A percentile compares a stretch with the other conserved stretches of the same genome.
Evolutionary conservation across 2,113 vertebrate genomes (phyloP).

Genomic region (Tragelaphus buxtoni): DNA sequence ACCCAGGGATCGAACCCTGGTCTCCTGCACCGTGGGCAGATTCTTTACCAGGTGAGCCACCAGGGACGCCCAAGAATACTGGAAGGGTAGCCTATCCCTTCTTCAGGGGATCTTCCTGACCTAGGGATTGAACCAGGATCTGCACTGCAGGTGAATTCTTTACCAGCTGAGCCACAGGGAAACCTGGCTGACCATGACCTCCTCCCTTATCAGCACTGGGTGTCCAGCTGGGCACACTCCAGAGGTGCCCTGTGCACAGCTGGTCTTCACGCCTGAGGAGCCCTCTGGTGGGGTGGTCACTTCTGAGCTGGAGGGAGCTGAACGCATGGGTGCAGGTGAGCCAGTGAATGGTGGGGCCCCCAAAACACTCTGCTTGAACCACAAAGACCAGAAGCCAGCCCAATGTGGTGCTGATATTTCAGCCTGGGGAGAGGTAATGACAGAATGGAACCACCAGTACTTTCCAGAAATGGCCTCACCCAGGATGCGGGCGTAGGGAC

Average conservation of each 20-base stretch:
- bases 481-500: neutral
- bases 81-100: neutral
- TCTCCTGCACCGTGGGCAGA: neutral
- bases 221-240: neutral
- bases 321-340: accelerated
- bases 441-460: accelerated
- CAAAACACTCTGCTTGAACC: neutral
- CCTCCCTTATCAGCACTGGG: accelerated
- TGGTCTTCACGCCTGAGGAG: neutral
- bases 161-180: neutral
- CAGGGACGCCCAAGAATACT: neutral
- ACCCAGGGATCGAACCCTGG: neutral
- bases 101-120: neutral
- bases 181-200: neutral
- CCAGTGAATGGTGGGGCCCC: accelerated
- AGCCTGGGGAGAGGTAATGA: neutral
- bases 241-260: neutral
- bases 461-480: neutral
- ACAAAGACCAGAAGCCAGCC: neutral
- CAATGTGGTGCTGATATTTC: neutral
- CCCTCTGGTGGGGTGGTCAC: too few species aligned
- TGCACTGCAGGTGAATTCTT: neutral
- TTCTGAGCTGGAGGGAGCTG: neutral
- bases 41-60: neutral
- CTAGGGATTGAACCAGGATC: neutral